Percentiles rank a stretch among this genome's conserved stretches.
These are phyloP conservation scores for Ceuthmochares aereus DNA, from an alignment of 2,113 vertebrate genomes.

Conservation along the genomic window DNA sequence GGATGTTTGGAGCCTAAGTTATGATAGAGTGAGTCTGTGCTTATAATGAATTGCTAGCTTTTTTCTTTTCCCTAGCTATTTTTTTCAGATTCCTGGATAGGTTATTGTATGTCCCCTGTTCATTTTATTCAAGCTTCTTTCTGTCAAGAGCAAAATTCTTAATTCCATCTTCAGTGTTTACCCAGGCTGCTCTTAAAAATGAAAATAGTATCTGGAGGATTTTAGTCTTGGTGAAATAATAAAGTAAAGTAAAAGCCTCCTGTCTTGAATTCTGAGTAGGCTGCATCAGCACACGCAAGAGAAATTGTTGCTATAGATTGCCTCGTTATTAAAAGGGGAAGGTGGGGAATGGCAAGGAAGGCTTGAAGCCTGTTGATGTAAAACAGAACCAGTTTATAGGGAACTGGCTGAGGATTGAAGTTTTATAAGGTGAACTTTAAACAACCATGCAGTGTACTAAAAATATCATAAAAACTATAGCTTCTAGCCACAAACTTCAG, in stretches of 20 bases:
- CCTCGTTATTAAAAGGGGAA: conserved; percentile 58
- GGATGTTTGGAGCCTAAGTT: background rate
- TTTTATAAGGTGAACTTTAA: conserved; percentile 72
- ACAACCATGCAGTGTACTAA: conserved; percentile 61
- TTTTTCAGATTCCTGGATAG: background rate
- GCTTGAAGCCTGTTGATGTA: conserved; percentile 54
- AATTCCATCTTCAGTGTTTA: conserved; percentile 67
- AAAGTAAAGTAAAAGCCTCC: conserved; percentile 59
- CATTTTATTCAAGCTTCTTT: conserved; percentile 50
- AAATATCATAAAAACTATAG: conserved; percentile 59
- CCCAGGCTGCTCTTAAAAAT: conserved; percentile 64
- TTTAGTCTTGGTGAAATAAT: conserved; percentile 65
- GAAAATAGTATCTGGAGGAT: conserved; percentile 65
- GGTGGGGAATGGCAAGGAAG: conserved; percentile 16
- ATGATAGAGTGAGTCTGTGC: background rate
- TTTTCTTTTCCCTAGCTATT: background rate
- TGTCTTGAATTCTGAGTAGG: conserved; percentile 64
- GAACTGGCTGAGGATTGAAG: conserved; percentile 58
- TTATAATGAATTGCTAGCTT: background rate
- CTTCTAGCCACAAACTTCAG: conserved; percentile 62
- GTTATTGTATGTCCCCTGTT: background rate
- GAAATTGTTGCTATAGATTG: conserved; percentile 47
- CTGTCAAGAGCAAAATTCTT: conserved; percentile 56
- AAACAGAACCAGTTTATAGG: conserved; percentile 66
- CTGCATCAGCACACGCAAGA: conserved; percentile 45